Evolutionary conservation across 2,797 vertebrate species (phyloP), one percentile per base, ranked within the genome.

Genomic region (Bufotes viridis): DNA sequence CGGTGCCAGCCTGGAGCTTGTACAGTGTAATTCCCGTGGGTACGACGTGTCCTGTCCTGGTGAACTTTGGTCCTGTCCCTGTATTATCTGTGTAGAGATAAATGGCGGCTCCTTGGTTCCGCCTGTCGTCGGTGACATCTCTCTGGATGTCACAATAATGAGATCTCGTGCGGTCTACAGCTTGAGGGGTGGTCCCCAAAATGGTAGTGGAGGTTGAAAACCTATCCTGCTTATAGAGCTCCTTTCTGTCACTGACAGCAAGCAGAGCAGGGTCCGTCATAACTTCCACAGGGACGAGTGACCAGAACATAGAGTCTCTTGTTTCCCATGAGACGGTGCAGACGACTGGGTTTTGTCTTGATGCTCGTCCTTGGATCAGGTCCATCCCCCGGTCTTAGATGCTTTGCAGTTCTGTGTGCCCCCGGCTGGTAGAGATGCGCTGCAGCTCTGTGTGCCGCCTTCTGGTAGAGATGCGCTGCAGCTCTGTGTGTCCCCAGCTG

Each of bases 61-160:
- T 34, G 86, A 55, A 53, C 86, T 82, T 87, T 87, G 86, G 67
- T 15, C 86, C 49, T 20, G 24, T 63, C 14, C 4, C 26, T 29
- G 65, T 26, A 8, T 2, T 34, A 29, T 81, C 61, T 63, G 7
- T 53, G 57, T 22, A 24, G 9, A 20, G 63, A 81, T 61, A 86
- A 78, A n/a, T 11, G 69, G 22, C 11, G 14, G 8, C 51, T 65
- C 1, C 1, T 24, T 11, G 12, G 55, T 13, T 11, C 55, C 55
- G 0, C 55, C 11, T 57, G 55, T 57, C 55, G 14, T 14, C 10
- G 0, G 55, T 57, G 55, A 3, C 14, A 15, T 57, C 11, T 0
- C 55, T 42, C 42, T 6, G 42, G 42, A 42, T 42, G 42, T 42
- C 42, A 42, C 42, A 7, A 42, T 42, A 5, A 42, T 42, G 42